Evolutionary conservation across 2,888 invertebrate genomes (phyloP).

Genomic region (Bombylius discolor): DNA sequence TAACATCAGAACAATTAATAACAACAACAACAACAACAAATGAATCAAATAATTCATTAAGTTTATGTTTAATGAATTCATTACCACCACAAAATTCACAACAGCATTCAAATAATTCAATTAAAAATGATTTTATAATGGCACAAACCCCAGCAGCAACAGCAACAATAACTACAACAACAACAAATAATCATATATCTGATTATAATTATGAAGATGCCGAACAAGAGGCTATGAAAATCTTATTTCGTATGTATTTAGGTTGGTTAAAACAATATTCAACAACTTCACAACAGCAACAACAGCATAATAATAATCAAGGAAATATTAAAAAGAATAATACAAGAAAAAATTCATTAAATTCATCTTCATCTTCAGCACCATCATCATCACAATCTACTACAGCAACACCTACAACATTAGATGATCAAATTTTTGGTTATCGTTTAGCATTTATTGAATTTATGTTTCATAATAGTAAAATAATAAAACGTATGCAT

Average conservation of each 20-base stretch:
- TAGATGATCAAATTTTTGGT: background rate
- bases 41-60: background rate
- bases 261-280: constrained; percentile 33
- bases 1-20: background rate
- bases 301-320: background rate
- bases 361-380: too few species aligned
- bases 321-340: background rate
- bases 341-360: too few species aligned
- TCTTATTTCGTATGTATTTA: constrained; percentile 48
- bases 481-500: constrained; percentile 6
- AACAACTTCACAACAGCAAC: background rate
- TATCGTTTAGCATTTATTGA: constrained; percentile 11
- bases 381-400: too few species aligned
- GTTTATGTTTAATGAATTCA: background rate
- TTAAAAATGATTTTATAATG: background rate
- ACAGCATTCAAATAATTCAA: background rate
- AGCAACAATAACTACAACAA: constrained; percentile 1
- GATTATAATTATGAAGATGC: constrained; percentile 18
- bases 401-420: too few species aligned
- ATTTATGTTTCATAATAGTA: constrained; percentile 2
- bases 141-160: background rate
- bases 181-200: too few species aligned
- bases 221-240: constrained; percentile 41
- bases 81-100: background rate
- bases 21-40: background rate